A percentile compares a stretch with the other conserved stretches of the same genome.
Evolutionary conservation across 2,888 invertebrate species (phyloP).

Genomic region (Neria commutata): DNA sequence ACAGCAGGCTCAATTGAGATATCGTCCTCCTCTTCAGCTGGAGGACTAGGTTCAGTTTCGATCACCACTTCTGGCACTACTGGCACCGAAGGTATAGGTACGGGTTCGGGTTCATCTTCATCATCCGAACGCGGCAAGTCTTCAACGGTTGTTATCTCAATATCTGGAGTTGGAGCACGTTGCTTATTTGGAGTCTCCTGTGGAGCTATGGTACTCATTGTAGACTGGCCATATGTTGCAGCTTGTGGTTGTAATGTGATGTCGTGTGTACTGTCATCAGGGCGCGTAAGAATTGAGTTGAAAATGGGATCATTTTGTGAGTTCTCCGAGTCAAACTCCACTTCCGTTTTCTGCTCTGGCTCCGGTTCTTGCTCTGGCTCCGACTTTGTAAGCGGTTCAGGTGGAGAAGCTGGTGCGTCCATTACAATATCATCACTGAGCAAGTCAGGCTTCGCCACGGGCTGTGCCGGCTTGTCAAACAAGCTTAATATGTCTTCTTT

Average conservation of each 20-base stretch:
- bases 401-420: slow-evolving; percentile 32
- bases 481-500: slow-evolving; percentile 69
- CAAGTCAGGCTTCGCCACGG: slow-evolving; percentile 64
- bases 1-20: slow-evolving; percentile 8
- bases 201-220: slow-evolving; percentile 49
- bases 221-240: slow-evolving; percentile 33
- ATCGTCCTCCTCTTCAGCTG: slow-evolving; percentile 26
- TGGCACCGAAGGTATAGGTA: slow-evolving; percentile 25
- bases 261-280: slow-evolving; percentile 58
- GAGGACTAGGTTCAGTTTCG: slow-evolving; percentile 29
- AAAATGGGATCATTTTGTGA: slow-evolving; percentile 50
- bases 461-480: slow-evolving; percentile 59
- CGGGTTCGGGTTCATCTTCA: slow-evolving; percentile 53
- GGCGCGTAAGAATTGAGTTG: slow-evolving; percentile 52
- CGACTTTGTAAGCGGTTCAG: too few species aligned
- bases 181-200: slow-evolving; percentile 42
- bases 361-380: slow-evolving; percentile 13
- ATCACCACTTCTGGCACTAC: slow-evolving; percentile 24
- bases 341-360: slow-evolving; percentile 14
- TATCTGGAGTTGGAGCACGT: slow-evolving; percentile 60
- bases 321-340: slow-evolving; percentile 15
- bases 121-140: slow-evolving; percentile 60
- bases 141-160: slow-evolving; percentile 61
- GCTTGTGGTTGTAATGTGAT: slow-evolving; percentile 59
- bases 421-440: slow-evolving; percentile 66